Evolutionary conservation across 2,888 invertebrate species (phyloP), one percentile per base, ranked within the genome.

Genomic region (Noctua janthe): DNA sequence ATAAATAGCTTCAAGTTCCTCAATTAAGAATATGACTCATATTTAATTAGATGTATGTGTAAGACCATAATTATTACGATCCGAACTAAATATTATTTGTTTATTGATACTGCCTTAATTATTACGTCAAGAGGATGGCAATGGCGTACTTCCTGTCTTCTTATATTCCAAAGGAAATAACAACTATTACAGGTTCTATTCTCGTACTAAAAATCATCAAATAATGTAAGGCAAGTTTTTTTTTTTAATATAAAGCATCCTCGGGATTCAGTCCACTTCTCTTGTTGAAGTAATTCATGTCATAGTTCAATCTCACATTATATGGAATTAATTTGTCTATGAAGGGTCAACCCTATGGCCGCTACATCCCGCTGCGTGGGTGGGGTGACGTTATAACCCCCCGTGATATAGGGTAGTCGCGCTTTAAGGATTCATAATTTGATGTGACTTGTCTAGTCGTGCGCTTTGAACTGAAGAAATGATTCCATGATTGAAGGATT

Each of bases 341-440:
- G 8, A 80, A 82, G 86, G 80, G 81, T 80, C 80, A 86, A 70
- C 87, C 89, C 86, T 88, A 71, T 43, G 0, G 8, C 2, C 20
- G 49, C 39, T 67, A 47, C 78, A 74, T 62, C 70, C 76, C 62
- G 51, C 82, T 29, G 77, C 81, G 81, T 85, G 85, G 76, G 88
- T 85, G 83, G 84, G 83, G 74, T 76, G 72, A 74, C 75, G 76
- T 73, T 74, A 71, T 86, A 83, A 82, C 86, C 89, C 79, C 87
- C 83, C 80, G 47, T 76, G 81, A 82, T 67, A 51, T 79, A 89
- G 85, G 88, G 88, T 82, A 83, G 85, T 80, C 81, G 82, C 71
- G 39, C 2, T 66, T 74, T 80, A 56, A 72, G 66, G 29, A 74
- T 71, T n/a, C 51, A 64, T 87, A 82, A 83, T 83, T 64, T 75